Evolutionary conservation across 2,113 vertebrate species (phyloP), one percentile per base, ranked within the genome.

Genomic region (Gasterosteus aculeatus): DNA sequence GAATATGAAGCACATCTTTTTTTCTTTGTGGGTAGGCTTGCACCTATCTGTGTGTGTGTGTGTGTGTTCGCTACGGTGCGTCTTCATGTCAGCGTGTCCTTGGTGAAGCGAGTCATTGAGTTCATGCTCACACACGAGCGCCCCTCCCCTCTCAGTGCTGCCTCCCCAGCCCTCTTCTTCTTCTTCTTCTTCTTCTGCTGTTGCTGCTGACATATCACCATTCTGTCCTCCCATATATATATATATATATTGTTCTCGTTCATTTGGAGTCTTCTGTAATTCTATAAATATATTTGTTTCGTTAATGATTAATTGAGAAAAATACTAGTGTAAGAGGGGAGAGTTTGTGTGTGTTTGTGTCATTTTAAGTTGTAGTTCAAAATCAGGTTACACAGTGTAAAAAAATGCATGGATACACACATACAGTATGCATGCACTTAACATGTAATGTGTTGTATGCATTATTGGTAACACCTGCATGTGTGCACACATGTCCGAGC

Each of bases 81-180:
- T 16, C 2, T 68, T 31, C 81, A 54, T 69, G 31, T 70, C 46
- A 18, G 33, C 10, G 49, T 72, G 88, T 85, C 78, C 85, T 91
- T 87, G 75, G 62, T 64, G 47, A 59, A 79, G 62, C 33, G 57
- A 83, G 89, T 92, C 89, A 89, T 62, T 3, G 91, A 80, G 91
- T 92, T 92, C 88, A 90, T 70, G 26, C 77, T 65, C 69, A 49
- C 81, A 77, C 83, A 66, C 67, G 2, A 31, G 51, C 75, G 67
- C 65, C 54, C 31, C 54, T 78, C 72, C 41, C 61, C 29, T 65
- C 62, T 66, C 26, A 49, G 69, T 62, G 56, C 10, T 33, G 53
- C 49, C 67, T 61, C 56, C 51, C 33, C 39, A 7, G 33, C 46
- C 18, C 33, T 46, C 19, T 3, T 60, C 78, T 1, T 57, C 80